Percentiles rank a stretch among this genome's conserved stretches.
Conservation (phyloP, 2,888 invertebrate genomes). For the Phytoseiulus persimilis region DNA sequence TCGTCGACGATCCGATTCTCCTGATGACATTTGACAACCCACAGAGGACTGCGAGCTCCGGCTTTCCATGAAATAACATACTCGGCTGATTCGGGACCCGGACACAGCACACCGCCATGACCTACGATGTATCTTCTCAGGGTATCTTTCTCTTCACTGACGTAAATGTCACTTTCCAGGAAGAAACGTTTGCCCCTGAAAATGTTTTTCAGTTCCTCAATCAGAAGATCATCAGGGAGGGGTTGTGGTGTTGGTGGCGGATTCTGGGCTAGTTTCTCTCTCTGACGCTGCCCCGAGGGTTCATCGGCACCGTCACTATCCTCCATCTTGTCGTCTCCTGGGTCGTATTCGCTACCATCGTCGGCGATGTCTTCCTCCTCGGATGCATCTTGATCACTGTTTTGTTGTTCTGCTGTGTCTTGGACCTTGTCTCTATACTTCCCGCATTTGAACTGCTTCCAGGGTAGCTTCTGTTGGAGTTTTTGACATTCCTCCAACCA, state of each 20-base stretch:
- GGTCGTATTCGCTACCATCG: neutral
- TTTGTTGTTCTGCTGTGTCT: neutral
- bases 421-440: conserved; percentile 40
- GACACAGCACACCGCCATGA: neutral
- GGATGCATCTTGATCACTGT: neutral
- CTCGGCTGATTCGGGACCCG: neutral
- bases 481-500: conserved; percentile 65
- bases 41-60: neutral
- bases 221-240: neutral
- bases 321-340: neutral
- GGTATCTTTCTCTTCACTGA: neutral
- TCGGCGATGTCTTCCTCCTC: neutral
- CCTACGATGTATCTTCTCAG: conserved; percentile 7
- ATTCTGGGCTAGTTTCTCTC: neutral
- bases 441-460: conserved; percentile 53
- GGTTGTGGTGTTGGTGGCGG: neutral
- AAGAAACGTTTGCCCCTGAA: neutral
- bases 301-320: neutral
- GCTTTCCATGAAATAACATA: conserved; percentile 6
- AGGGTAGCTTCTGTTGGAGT: conserved; percentile 59
- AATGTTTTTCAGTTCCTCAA: neutral
- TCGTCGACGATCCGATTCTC: neutral
- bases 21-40: conserved; percentile 30
- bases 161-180: neutral
- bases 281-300: neutral